Conservation (phyloP, 2,888 invertebrate species). For the Brenthis daphne region DNA sequence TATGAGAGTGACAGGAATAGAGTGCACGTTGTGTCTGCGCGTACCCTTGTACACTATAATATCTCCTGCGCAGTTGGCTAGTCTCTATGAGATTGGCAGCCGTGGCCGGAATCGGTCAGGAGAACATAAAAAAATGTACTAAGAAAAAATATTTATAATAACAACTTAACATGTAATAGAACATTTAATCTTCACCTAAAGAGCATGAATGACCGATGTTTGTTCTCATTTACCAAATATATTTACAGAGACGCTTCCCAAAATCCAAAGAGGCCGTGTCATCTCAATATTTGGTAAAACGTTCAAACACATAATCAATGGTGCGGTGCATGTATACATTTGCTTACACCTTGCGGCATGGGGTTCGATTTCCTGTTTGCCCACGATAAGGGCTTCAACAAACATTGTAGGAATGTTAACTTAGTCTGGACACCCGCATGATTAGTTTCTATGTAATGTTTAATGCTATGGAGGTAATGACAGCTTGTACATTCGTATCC, state of each 20-base stretch:
- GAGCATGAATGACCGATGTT: conserved; percentile 44
- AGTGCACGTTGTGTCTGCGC: too few species aligned
- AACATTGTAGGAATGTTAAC: conserved; percentile 57
- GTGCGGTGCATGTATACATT: conserved; percentile 51
- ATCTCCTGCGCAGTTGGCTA: too few species aligned
- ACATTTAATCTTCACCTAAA: conserved; percentile 17
- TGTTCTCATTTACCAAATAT: conserved; percentile 38
- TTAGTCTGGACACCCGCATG: conserved; percentile 41
- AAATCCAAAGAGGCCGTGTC: conserved; percentile 53
- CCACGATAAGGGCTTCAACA: conserved; percentile 59
- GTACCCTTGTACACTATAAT: too few species aligned
- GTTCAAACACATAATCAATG: conserved; percentile 51
- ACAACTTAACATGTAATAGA: not conserved
- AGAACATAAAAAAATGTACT: not conserved
- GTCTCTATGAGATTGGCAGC: too few species aligned
- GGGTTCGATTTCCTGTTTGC: conserved; percentile 59
- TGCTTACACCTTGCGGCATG: conserved; percentile 48
- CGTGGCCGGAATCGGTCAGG: too few species aligned
- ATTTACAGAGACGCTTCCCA: conserved; percentile 49
- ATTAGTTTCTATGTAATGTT: conserved; percentile 25
- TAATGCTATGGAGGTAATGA: not conserved
- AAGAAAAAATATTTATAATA: not conserved
- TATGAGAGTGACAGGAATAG: too few species aligned
- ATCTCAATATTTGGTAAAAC: conserved; percentile 53
- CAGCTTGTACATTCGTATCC: not conserved